These are phyloP conservation scores for Neofelis nebulosa DNA, from an alignment of 2,113 vertebrate genomes.

Conservation along the genomic window DNA sequence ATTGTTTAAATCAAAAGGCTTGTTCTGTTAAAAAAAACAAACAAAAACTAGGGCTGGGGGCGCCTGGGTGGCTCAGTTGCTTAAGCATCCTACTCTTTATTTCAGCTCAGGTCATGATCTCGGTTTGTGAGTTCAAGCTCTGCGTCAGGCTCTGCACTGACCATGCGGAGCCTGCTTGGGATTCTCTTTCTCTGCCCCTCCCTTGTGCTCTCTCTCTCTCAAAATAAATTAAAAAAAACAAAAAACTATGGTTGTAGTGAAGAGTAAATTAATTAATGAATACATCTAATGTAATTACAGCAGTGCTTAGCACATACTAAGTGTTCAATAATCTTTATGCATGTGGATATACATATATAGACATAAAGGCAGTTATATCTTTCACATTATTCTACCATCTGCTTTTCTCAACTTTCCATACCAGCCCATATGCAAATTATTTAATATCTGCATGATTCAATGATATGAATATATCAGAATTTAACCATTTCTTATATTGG, in stretches of 20 bases:
- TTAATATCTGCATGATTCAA: neutral
- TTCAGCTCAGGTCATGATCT: neutral
- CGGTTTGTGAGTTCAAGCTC: neutral
- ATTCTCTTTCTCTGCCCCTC: too few relatives aligned
- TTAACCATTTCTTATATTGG: neutral
- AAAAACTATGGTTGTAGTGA: neutral
- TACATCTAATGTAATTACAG: neutral
- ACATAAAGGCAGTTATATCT: neutral
- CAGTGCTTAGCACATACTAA: neutral
- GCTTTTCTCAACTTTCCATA: neutral
- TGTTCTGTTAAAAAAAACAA: neutral
- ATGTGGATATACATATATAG: neutral
- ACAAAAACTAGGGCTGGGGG: neutral
- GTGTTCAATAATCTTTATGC: neutral
- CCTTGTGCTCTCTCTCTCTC: too few relatives aligned
- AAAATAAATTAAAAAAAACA: neutral
- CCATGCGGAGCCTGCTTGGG: too few relatives aligned
- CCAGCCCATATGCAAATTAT: neutral
- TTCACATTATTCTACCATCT: neutral
- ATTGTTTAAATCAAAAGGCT: neutral
- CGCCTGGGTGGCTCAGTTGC: neutral
- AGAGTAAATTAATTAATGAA: conserved; percentile 25
- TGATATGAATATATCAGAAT: neutral
- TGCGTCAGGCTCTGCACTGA: too few relatives aligned
- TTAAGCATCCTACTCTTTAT: neutral